Conservation (phyloP, 2,113 vertebrate species). For the Epinephelus moara region DNA sequence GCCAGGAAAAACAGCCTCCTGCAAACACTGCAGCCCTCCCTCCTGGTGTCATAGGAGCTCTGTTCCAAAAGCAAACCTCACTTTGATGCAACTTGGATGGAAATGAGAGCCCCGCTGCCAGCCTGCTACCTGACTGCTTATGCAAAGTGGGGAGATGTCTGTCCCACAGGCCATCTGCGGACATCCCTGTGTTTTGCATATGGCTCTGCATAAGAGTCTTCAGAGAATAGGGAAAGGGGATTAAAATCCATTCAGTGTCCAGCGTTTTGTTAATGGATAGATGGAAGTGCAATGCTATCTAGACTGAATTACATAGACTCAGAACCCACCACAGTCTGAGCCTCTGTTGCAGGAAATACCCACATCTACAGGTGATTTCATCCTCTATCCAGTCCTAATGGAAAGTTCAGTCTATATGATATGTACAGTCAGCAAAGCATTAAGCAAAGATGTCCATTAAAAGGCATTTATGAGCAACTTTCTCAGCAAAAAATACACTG, state of each 20-base stretch:
- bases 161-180: conserved; percentile 12
- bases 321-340: background rate
- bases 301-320: conserved; percentile 4
- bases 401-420: background rate
- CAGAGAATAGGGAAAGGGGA: conserved; percentile 1
- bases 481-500: background rate
- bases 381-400: background rate
- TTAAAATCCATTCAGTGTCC: conserved; percentile 36
- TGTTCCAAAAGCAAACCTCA: background rate
- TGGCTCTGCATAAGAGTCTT: conserved; percentile 6
- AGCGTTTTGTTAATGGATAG: conserved; percentile 28
- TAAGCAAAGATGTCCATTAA: background rate
- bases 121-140: conserved; percentile 24
- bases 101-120: background rate
- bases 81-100: conserved; percentile 25
- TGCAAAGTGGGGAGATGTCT: background rate
- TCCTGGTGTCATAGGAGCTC: conserved; percentile 1
- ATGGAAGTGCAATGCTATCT: conserved; percentile 25
- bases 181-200: conserved; percentile 27
- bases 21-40: background rate
- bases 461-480: background rate
- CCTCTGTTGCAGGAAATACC: background rate
- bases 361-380: background rate
- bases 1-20: background rate
- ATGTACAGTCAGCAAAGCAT: background rate